Evolutionary conservation across 2,113 vertebrate species (phyloP).

Genomic region (Zapus hudsonius): DNA sequence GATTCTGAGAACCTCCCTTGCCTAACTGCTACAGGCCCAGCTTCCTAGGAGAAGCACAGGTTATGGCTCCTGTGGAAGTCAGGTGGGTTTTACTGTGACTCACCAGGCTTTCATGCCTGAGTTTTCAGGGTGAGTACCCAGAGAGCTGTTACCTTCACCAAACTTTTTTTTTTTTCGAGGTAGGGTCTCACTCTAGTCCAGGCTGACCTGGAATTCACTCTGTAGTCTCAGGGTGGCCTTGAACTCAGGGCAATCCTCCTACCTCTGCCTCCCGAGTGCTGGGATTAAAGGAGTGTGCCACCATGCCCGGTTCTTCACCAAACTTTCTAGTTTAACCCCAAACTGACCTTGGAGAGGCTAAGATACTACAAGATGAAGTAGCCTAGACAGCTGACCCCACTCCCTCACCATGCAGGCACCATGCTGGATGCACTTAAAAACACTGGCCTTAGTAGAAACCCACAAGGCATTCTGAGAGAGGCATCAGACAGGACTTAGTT

Average conservation of each 20-base stretch:
- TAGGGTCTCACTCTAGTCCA: too few relatives aligned
- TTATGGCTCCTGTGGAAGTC: neutral
- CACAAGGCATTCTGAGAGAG: neutral
- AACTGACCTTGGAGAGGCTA: neutral
- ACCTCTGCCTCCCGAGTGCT: too few relatives aligned
- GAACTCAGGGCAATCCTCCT: too few relatives aligned
- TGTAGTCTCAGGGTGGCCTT: too few relatives aligned
- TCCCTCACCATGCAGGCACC: neutral
- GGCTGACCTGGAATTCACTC: too few relatives aligned
- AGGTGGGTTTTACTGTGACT: conserved; percentile 5
- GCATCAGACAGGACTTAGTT: neutral
- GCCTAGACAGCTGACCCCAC: neutral
- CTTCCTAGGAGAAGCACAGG: neutral
- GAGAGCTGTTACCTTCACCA: conserved; percentile 21
- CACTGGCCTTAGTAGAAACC: neutral
- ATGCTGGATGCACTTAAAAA: conserved; percentile 10
- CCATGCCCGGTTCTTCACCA: too few relatives aligned
- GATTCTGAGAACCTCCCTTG: neutral
- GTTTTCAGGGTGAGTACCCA: conserved; percentile 29
- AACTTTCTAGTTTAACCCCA: conserved; percentile 13
- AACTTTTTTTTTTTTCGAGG: too few relatives aligned
- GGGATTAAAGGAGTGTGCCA: too few relatives aligned
- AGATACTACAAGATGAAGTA: conserved; percentile 6
- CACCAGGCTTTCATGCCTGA: neutral
- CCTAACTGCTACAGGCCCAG: neutral